Evolutionary conservation across 2,797 vertebrate genomes (phyloP).

Genomic region (Pristis pectinata): DNA sequence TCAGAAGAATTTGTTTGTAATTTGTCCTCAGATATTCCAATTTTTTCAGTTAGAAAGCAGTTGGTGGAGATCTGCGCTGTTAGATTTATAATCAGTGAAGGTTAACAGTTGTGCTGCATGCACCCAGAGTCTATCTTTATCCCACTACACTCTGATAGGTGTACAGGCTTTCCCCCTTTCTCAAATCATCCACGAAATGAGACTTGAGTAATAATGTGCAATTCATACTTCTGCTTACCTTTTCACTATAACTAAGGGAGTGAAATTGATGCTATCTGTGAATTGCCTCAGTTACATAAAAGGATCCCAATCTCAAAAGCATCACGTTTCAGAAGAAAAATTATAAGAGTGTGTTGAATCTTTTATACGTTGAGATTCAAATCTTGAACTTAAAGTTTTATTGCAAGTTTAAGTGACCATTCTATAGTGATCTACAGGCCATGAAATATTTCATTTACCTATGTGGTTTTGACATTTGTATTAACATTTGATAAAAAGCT

Average conservation of each 20-base stretch:
- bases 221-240: neutral
- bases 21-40: neutral
- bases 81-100: neutral
- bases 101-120: neutral
- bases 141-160: neutral
- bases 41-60: neutral
- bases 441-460: neutral
- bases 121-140: neutral
- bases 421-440: neutral
- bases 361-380: neutral
- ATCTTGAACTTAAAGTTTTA: neutral
- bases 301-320: neutral
- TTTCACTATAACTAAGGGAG: neutral
- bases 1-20: neutral
- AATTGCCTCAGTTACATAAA: neutral
- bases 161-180: neutral
- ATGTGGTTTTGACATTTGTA: neutral
- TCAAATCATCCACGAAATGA: neutral
- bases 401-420: neutral
- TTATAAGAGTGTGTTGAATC: neutral
- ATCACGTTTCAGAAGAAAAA: neutral
- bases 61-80: neutral
- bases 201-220: neutral
- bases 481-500: constrained; percentile 7
- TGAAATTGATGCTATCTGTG: neutral